phyloP scores from a whole-genome alignment of 2,797 vertebrate species.

The Ataeniobius toweri region DNA sequence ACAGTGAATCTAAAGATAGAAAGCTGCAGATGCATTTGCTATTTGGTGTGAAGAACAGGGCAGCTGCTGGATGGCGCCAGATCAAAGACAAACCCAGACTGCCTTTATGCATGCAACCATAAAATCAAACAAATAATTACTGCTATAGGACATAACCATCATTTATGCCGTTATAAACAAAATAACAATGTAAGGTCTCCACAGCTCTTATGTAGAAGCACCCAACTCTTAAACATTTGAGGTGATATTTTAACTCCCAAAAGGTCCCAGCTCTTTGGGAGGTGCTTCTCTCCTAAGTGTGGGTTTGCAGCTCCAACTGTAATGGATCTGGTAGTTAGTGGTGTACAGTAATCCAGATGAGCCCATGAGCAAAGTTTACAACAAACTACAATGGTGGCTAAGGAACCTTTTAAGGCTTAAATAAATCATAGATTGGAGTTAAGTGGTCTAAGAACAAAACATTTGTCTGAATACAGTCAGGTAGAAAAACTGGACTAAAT shows the following conservation, averaged over 20 bases:
- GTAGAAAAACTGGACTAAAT: no score
- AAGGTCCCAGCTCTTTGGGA: neutral
- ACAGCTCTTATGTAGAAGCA: neutral
- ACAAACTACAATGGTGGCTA: neutral
- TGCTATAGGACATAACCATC: no score
- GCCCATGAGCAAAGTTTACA: neutral
- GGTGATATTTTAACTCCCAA: neutral
- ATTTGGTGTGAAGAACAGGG: constrained; percentile 4
- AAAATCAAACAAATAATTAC: neutral
- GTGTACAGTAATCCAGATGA: neutral
- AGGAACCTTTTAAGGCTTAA: neutral
- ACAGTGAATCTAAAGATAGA: constrained; percentile 21
- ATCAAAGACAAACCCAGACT: neutral
- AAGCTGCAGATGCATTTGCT: constrained; percentile 18
- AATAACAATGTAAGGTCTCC: neutral
- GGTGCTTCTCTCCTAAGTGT: neutral
- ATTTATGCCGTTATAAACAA: neutral
- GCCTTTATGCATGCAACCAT: neutral
- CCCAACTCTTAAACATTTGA: neutral
- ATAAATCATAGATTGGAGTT: neutral
- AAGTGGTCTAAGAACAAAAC: neutral
- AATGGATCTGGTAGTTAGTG: neutral
- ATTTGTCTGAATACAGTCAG: neutral
- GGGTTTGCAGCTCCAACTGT: neutral
- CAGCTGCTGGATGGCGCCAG: neutral